Base-by-base conservation (phyloP, 1,140 invertebrate genomes). In the Batillaria attramentaria region DNA sequence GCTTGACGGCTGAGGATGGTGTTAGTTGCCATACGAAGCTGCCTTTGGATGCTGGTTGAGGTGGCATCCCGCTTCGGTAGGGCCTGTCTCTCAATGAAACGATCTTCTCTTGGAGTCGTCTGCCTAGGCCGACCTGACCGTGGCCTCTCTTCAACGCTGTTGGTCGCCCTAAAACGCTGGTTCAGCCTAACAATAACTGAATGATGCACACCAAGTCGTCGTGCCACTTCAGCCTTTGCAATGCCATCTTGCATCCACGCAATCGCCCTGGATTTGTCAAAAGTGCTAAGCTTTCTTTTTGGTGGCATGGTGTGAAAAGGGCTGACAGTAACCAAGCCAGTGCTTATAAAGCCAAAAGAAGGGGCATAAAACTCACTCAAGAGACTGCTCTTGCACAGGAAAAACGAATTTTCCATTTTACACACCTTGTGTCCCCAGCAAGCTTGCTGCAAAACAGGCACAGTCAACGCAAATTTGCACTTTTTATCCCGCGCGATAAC, bases 41-140 rank as follows among this genome's bases (percentile, higher is more conserved):
- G 6, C 57, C 57, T 13, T 24, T 13, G 24, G 24, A 50, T 10
- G 10, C 10, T n/a, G 57, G 33, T n/a, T 60, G 57, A 60, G 24
- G 57, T 31, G 24, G 57, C 33, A 20, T 60, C 24, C 57, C n/a
- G n/a, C n/a, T n/a, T n/a, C n/a, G n/a, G n/a, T n/a, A n/a, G 33
- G 57, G 57, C 24, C 6, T 60, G 57, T 60, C 57, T 6, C 33
- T 60, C 57, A 60, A 60, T 60, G 57, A 60, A 31, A 60, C 57
- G 57, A 60, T 60, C 57, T 6, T 60, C 57, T n/a, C 57, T 20
- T 60, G 57, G n/a, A n/a, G 57, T 60, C 33, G 57, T 60, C 57
- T 10, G 24, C 57, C 33, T 24, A 20, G 24, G 57, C 33, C 57
- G 57, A 60, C 57, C 57, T n/a, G 57, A 24, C 33, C 57, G 24